These are phyloP conservation scores for Mayetiola destructor DNA, from an alignment of 2,888 invertebrate genomes.

Conservation along the genomic window DNA sequence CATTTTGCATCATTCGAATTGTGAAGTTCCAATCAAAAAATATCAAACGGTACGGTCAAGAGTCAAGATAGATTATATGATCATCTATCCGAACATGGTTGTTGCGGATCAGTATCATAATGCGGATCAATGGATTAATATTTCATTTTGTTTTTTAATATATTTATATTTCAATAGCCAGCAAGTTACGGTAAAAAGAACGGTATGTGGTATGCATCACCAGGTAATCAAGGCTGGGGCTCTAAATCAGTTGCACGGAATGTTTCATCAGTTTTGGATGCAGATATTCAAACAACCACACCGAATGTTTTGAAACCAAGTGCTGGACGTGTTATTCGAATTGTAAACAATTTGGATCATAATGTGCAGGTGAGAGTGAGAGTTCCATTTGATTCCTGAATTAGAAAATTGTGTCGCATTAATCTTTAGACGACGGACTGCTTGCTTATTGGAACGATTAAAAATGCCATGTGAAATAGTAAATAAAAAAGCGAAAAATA, in stretches of 20 bases:
- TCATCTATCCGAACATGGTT: not conserved
- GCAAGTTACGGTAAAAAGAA: constrained; percentile 85
- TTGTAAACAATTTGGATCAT: constrained; percentile 87
- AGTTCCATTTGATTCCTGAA: not conserved
- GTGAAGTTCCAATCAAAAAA: too few species aligned
- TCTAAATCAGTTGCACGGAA: constrained; percentile 64
- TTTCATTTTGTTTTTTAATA: not conserved
- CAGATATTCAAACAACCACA: constrained; percentile 51
- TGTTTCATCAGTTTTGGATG: constrained; percentile 69
- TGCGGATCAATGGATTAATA: not conserved
- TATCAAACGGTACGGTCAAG: too few species aligned
- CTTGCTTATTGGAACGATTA: not conserved
- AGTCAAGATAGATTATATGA: not conserved
- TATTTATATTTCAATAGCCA: constrained; percentile 42
- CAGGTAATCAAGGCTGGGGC: constrained; percentile 41
- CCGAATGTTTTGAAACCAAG: constrained; percentile 52
- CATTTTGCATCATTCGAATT: too few species aligned
- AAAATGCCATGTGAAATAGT: not conserved
- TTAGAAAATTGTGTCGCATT: not conserved
- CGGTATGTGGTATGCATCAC: constrained; percentile 69
- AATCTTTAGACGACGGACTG: not conserved
- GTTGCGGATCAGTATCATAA: not conserved
- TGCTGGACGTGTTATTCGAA: constrained; percentile 75
- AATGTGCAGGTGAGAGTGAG: constrained; percentile 58
- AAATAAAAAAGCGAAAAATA: not conserved